A percentile compares a stretch with the other conserved stretches of the same genome.
These are phyloP conservation scores for Brachyptera risi DNA, from an alignment of 2,888 invertebrate species.

Conservation along the genomic window DNA sequence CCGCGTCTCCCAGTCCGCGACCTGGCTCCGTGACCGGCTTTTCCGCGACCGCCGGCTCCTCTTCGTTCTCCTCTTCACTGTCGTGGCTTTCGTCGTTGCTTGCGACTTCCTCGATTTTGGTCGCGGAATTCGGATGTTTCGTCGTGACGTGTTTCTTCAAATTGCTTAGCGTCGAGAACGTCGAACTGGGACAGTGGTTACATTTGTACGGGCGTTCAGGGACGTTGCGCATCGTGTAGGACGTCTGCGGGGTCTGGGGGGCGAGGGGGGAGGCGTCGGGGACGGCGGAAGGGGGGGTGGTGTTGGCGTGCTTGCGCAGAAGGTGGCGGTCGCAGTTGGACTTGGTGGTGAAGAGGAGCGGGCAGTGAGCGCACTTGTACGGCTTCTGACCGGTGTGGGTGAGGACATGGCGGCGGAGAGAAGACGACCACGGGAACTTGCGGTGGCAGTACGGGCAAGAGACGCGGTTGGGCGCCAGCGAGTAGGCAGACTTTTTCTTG, in stretches of 20 bases:
- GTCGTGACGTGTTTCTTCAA: constrained; percentile 72
- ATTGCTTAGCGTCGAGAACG: constrained; percentile 74
- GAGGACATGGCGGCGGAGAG: constrained; percentile 86
- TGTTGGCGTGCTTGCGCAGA: constrained; percentile 66
- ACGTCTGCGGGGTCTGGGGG: constrained; percentile 40
- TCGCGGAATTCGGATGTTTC: constrained; percentile 55
- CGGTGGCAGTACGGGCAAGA: constrained; percentile 90
- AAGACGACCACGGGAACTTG: constrained; percentile 96
- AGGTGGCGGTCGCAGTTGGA: constrained; percentile 96
- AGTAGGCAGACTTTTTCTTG: constrained; percentile 93
- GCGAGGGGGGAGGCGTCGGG: constrained; percentile 44
- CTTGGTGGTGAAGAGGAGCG: constrained; percentile 91
- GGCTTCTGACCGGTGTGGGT: constrained; percentile 96
- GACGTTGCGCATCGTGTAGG: constrained; percentile 58
- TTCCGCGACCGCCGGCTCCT: background rate
- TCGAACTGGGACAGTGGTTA: constrained; percentile 74
- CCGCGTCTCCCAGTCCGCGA: constrained; percentile 34
- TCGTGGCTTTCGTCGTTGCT: constrained; percentile 12
- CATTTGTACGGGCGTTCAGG: constrained; percentile 78
- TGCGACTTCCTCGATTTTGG: constrained; percentile 22
- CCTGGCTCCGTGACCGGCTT: background rate
- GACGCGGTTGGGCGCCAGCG: constrained; percentile 89
- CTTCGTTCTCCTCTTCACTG: constrained; percentile 3
- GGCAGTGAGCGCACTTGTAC: constrained; percentile 90
- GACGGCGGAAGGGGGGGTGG: constrained; percentile 38